Evolutionary conservation across 30 jellyfish, hydroid and myxozoan genomes (phyloP).

Genomic region (Cassiopea andromeda): DNA sequence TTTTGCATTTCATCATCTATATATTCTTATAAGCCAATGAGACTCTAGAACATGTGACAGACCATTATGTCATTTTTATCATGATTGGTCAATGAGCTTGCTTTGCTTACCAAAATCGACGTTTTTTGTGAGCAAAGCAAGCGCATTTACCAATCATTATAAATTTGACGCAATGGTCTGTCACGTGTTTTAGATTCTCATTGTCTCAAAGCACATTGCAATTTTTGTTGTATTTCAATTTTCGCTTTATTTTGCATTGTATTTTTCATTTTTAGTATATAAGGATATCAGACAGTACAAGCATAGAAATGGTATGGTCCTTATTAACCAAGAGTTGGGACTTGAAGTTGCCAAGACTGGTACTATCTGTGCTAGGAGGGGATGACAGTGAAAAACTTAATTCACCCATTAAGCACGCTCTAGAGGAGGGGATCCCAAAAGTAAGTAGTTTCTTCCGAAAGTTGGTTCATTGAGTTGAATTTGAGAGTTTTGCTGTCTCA

Average conservation of each 20-base stretch:
- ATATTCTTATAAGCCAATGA: too few species aligned
- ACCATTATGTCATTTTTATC: too few species aligned
- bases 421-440: constrained; percentile 8
- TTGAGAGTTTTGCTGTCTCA: neutral
- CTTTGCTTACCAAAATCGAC: too few species aligned
- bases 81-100: too few species aligned
- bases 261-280: neutral
- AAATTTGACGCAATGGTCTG: too few species aligned
- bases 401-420: neutral
- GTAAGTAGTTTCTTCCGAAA: neutral
- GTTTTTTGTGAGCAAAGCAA: too few species aligned
- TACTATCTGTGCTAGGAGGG: constrained; percentile 24
- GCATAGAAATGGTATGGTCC: neutral
- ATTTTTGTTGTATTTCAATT: neutral
- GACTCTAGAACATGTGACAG: too few species aligned
- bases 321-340: constrained; percentile 9
- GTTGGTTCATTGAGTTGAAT: neutral
- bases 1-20: too few species aligned
- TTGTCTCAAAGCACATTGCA: neutral
- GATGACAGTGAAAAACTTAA: neutral
- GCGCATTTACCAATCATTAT: too few species aligned
- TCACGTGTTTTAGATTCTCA: too few species aligned
- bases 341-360: constrained; percentile 30
- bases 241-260: neutral
- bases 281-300: constrained; percentile 23